Percentiles rank a stretch among this genome's conserved stretches.
phyloP scores from a whole-genome alignment of 2,797 vertebrate genomes.

The Epinephelus awoara region DNA sequence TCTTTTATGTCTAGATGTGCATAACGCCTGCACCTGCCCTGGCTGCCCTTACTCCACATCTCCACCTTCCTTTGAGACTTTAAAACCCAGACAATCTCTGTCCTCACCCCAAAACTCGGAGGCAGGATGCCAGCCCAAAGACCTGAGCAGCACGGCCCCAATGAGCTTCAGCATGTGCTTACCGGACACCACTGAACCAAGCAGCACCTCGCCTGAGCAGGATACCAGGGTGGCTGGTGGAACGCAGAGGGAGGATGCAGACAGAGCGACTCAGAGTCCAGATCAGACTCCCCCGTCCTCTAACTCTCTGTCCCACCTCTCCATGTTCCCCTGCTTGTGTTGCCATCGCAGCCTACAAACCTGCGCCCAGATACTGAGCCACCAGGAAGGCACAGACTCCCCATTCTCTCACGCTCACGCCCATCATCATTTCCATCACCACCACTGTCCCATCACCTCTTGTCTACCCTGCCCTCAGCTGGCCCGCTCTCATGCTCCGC shows the following conservation, averaged over 20 bases:
- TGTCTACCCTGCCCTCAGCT: slow-evolving; percentile 80
- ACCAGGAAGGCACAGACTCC: slow-evolving; percentile 67
- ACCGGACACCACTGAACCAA: slow-evolving; percentile 56
- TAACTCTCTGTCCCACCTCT: slow-evolving; percentile 63
- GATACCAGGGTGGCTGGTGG: slow-evolving; percentile 34
- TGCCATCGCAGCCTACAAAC: slow-evolving; percentile 78
- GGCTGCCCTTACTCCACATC: slow-evolving; percentile 81
- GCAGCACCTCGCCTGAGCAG: slow-evolving; percentile 43
- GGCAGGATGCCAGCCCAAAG: slow-evolving; percentile 66
- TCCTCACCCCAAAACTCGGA: slow-evolving; percentile 31
- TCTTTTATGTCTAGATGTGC: slow-evolving; percentile 62
- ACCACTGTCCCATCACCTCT: slow-evolving; percentile 80
- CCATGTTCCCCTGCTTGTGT: slow-evolving; percentile 83
- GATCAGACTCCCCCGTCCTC: slow-evolving; percentile 43
- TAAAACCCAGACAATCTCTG: slow-evolving; percentile 62
- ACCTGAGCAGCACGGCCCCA: slow-evolving; percentile 41
- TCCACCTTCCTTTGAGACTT: slow-evolving; percentile 65
- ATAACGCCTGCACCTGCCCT: slow-evolving; percentile 81
- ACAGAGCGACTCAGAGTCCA: slow-evolving; percentile 49
- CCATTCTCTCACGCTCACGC: slow-evolving; percentile 66
- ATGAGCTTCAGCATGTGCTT: slow-evolving; percentile 71
- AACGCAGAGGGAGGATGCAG: slow-evolving; percentile 57
- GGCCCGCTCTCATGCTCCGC: slow-evolving; percentile 55
- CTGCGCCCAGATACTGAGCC: slow-evolving; percentile 70
- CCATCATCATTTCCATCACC: slow-evolving; percentile 85